These are phyloP conservation scores for Orussus abietinus DNA, from an alignment of 1,140 invertebrate species.

Conservation along the genomic window DNA sequence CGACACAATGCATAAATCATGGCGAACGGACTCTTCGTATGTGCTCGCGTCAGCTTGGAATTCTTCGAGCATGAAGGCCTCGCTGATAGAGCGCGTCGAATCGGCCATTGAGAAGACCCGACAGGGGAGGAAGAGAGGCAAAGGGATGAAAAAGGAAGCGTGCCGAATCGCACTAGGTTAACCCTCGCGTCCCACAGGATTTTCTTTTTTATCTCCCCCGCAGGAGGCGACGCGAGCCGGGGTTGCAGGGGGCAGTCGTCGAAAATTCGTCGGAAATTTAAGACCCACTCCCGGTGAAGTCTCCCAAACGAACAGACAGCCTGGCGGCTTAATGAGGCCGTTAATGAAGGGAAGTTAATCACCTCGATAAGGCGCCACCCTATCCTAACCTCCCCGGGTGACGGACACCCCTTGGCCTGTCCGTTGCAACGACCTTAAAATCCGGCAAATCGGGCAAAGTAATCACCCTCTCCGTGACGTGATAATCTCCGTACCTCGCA, in stretches of 20 bases:
- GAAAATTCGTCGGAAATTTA: neutral
- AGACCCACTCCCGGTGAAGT: neutral
- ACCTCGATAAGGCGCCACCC: constrained; percentile 15
- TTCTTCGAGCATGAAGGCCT: too few species aligned
- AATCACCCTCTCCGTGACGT: neutral
- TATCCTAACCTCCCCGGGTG: too few species aligned
- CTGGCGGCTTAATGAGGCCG: constrained; percentile 7
- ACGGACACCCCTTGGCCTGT: neutral
- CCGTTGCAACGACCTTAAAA: neutral
- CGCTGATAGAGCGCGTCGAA: too few species aligned
- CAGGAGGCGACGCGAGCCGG: neutral
- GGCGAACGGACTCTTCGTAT: too few species aligned
- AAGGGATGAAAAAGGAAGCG: neutral
- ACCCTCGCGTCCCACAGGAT: neutral
- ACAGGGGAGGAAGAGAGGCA: neutral
- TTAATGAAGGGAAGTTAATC: constrained; percentile 17
- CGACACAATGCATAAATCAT: too few species aligned
- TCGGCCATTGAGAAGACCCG: neutral
- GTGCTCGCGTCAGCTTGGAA: too few species aligned
- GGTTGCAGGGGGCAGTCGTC: neutral
- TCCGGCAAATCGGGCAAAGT: neutral
- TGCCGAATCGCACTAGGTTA: neutral
- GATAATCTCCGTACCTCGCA: too few species aligned
- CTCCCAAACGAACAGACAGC: neutral
- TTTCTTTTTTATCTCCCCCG: neutral